Percentiles rank a stretch among this genome's conserved stretches.
These are phyloP conservation scores for Xenopus petersii DNA, from an alignment of 2,797 vertebrate species.

Conservation along the genomic window DNA sequence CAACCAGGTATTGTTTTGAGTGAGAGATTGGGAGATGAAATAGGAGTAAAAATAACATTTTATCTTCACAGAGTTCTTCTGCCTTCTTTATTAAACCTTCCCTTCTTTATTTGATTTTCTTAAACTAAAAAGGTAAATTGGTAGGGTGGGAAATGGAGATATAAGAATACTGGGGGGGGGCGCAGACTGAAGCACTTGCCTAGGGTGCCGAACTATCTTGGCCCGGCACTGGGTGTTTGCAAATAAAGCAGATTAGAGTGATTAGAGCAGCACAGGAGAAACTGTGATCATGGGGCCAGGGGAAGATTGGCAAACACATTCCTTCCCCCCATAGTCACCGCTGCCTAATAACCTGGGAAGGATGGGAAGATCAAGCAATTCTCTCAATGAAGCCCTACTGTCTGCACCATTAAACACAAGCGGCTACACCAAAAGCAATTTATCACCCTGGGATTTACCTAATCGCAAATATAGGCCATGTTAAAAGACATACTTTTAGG, in stretches of 20 bases:
- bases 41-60: no score
- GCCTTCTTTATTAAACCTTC: no score
- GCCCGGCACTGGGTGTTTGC: background rate
- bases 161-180: no score
- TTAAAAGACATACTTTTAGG: conserved; percentile 48
- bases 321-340: conserved; percentile 12
- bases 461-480: conserved; percentile 39
- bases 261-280: background rate
- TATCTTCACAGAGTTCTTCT: no score
- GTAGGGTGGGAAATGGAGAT: no score
- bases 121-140: no score
- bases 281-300: background rate
- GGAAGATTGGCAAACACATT: background rate
- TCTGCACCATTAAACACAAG: conserved; percentile 43
- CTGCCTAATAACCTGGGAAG: conserved; percentile 14
- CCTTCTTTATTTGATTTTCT: no score
- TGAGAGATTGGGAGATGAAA: no score
- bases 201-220: no score
- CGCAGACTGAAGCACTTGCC: no score
- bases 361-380: conserved; percentile 34
- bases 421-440: conserved; percentile 34
- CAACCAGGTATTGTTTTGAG: no score
- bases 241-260: background rate
- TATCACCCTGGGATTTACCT: conserved; percentile 44
- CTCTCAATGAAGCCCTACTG: conserved; percentile 32